Base-by-base conservation (phyloP, 1,140 invertebrate species). In the Drosophila carrolli region DNA sequence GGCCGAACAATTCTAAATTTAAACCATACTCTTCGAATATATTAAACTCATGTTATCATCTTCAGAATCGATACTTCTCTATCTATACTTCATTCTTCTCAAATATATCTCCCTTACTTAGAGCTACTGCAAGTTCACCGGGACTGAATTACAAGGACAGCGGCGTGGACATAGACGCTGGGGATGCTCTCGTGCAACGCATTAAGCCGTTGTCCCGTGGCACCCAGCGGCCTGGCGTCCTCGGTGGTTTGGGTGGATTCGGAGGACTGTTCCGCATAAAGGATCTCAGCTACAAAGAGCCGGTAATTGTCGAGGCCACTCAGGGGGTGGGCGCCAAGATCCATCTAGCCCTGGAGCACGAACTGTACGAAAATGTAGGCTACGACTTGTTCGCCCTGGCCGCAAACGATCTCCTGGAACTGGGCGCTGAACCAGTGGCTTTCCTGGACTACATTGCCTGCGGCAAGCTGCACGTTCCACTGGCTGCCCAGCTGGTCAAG, bases 321-420 rank as follows among this genome's bases (percentile, higher is more conserved):
- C 46, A 98, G 96, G 94, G 97, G 96, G 97, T 99, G 65, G 98
- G 98, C 5, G 98, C 97, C 1, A 98, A 98, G 93, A 93, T 98
- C 10, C 97, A 98, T 95, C 95, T 99, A 79, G 98, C 98, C 0
- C 94, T 98, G 86, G 94, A 95, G 59, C 94, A 95, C 58, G 94
- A 95, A 19, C 95, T 96, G 50, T 98, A 98, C 91, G 94, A 96
- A 73, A 96, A 96, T 0, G 95, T 99, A 60, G 99, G 98, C 1
- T 96, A 98, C 81, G 99, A 99, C 93, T 94, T 99, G 37, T 98
- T 99, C 9, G 98, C 98, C 9, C 99, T 99, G 97, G 98, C 98
- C 91, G 98, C 98, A 3, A 99, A 99, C 93, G 98, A 99, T 93
- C 95, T 99, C 50, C 93, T 99, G 19, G 97, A 97, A 43, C 96